Conservation (phyloP, 2,797 vertebrate genomes). For the Hapalemur alaotrensis region DNA sequence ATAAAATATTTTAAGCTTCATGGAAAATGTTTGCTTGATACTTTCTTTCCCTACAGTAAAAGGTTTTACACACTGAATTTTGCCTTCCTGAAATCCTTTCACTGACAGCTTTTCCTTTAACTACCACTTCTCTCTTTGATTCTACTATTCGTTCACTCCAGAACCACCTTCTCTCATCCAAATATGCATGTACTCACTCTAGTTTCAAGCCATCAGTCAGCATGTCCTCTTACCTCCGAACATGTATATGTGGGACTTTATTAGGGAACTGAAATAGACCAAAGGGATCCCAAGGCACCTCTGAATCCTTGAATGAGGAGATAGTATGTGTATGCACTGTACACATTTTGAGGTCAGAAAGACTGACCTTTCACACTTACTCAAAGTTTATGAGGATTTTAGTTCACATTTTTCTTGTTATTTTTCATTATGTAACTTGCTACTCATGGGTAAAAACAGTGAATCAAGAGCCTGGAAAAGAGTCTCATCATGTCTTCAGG, state of each 20-base stretch:
- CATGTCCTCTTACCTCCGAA: background rate
- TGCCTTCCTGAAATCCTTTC: background rate
- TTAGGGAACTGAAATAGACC: background rate
- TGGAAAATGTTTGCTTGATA: slow-evolving; percentile 6
- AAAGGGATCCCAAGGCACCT: background rate
- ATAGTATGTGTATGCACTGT: background rate
- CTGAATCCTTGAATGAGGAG: background rate
- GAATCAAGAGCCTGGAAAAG: slow-evolving; percentile 26
- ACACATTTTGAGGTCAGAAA: background rate
- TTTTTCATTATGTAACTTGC: slow-evolving; percentile 25
- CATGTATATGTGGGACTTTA: background rate
- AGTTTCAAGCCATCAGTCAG: background rate
- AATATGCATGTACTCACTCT: background rate
- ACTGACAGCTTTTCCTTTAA: background rate
- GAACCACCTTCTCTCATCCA: background rate
- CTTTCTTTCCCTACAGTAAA: background rate
- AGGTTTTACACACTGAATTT: slow-evolving; percentile 9
- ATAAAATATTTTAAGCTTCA: background rate
- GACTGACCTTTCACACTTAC: background rate
- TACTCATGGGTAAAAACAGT: background rate
- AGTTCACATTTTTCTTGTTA: slow-evolving; percentile 2
- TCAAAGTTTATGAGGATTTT: slow-evolving; percentile 8
- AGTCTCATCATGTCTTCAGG: background rate
- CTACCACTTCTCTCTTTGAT: slow-evolving; percentile 8
- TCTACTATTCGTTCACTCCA: background rate